Percentiles rank a stretch among this genome's conserved stretches.
These are phyloP conservation scores for Scomber scombrus DNA, from an alignment of 2,113 vertebrate genomes.

Conservation along the genomic window DNA sequence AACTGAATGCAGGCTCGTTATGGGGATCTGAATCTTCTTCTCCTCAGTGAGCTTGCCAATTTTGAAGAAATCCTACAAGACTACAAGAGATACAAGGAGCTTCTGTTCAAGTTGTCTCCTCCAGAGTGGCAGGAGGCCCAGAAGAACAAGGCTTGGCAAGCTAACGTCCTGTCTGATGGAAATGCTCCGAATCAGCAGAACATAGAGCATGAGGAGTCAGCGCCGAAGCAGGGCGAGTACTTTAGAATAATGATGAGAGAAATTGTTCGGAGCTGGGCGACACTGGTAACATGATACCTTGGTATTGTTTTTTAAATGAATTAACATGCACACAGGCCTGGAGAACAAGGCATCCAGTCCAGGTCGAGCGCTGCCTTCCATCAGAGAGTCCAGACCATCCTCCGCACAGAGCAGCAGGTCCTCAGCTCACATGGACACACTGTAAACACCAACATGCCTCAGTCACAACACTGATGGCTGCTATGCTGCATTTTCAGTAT, in stretches of 20 bases:
- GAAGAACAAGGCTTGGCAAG: slow-evolving; percentile 52
- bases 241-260: not conserved
- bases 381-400: slow-evolving; percentile 40
- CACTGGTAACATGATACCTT: not conserved
- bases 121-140: slow-evolving; percentile 88
- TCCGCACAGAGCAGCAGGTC: slow-evolving; percentile 15
- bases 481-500: not conserved
- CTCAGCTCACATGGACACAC: slow-evolving; percentile 36
- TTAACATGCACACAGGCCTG: slow-evolving; percentile 47
- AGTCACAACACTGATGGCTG: not conserved
- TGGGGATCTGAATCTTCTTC: not conserved
- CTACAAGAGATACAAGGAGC: slow-evolving; percentile 88
- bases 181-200: slow-evolving; percentile 1
- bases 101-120: slow-evolving; percentile 91
- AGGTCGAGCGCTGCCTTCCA: slow-evolving; percentile 32
- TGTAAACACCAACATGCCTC: slow-evolving; percentile 42
- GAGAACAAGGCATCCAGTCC: slow-evolving; percentile 45
- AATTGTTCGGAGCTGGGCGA: not conserved
- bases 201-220: slow-evolving; percentile 1
- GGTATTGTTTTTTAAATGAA: not conserved
- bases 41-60: slow-evolving; percentile 87
- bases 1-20: not conserved
- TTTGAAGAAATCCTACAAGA: slow-evolving; percentile 87
- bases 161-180: slow-evolving; percentile 13
- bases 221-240: slow-evolving; percentile 17